Evolutionary conservation across 30 jellyfish, hydroid and myxozoan genomes (phyloP), one percentile per base, ranked within the genome.

Genomic region (Hydractinia echinata): DNA sequence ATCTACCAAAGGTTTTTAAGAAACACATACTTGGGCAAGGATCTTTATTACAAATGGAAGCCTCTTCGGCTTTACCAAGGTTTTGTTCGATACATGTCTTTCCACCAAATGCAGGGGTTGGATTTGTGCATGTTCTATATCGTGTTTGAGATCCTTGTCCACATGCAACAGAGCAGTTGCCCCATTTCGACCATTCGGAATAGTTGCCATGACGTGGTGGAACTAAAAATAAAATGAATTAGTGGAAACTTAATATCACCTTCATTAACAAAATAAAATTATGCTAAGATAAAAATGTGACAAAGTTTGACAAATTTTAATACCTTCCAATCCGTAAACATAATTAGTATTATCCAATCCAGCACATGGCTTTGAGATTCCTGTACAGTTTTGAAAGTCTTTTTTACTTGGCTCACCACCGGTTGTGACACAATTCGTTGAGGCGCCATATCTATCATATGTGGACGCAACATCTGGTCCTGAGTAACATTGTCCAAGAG

Each of bases 401-500:
- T 94, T 95, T 21, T 44, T 44, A 10, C 89, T 64, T 44, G 99
- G 99, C 39, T 21, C 15, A 10, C 96, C 99, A n/a, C 96, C 99
- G 76, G 84, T 78, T 21, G 96, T 89, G 15, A 84, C 92, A 67
- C 99, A 93, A 7, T 91, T 55, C 5, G 81, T 68, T 5, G 99
- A 87, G 7, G 84, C 39, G 14, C 99, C 99, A 81, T 87, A 95
- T 51, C 82, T 84, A 50, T 79, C 80, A 66, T 83, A 93, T 0
- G 99, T 93, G 64, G 76, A 82, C 4, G 76, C 96, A 8, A 84
- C 99, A 51, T 87, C 84, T 60, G 94, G 91, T 72, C 99, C 99
- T 6, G 99, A 87, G 60, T 10, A 85, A 74, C 99, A 93, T 66
- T 93, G 82, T 13, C 89, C 83, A 19, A 87, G 77, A 4, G 96